A percentile compares a stretch with the other conserved stretches of the same genome.
phyloP scores from a whole-genome alignment of 2,113 vertebrate genomes.

The Oncorhynchus kisutch region DNA sequence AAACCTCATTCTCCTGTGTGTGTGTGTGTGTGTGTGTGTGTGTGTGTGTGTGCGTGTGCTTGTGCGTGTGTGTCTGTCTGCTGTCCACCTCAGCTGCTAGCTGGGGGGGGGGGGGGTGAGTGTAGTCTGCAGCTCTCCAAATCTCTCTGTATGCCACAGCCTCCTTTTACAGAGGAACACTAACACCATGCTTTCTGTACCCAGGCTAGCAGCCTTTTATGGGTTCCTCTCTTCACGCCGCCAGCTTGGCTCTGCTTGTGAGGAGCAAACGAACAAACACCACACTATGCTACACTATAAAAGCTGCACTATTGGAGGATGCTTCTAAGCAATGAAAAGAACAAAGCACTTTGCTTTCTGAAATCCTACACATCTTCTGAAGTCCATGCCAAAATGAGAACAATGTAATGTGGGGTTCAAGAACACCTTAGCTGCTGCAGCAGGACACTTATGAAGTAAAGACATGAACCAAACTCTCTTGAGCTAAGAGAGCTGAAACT shows the following conservation, averaged over 20 bases:
- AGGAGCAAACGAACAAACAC: slow-evolving; percentile 35
- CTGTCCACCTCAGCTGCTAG: neutral
- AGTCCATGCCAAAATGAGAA: slow-evolving; percentile 14
- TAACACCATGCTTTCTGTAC: too few species aligned
- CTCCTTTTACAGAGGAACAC: slow-evolving; percentile 7
- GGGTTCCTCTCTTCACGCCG: too few species aligned
- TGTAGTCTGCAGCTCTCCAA: neutral
- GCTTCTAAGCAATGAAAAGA: slow-evolving; percentile 11
- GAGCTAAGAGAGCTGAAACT: slow-evolving; percentile 1
- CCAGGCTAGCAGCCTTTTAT: too few species aligned
- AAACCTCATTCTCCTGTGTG: neutral
- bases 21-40: neutral
- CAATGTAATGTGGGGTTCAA: slow-evolving; percentile 6
- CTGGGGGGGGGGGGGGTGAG: neutral
- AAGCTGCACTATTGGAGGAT: slow-evolving; percentile 15
- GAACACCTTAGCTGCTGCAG: too few species aligned
- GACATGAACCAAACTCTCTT: too few species aligned
- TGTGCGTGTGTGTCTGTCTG: neutral
- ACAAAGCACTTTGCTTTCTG: neutral
- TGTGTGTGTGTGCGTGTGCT: neutral
- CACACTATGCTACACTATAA: slow-evolving; percentile 29
- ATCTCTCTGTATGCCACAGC: too few species aligned
- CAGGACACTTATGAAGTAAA: too few species aligned
- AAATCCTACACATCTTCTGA: slow-evolving; percentile 19
- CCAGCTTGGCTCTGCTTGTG: slow-evolving; percentile 29